phyloP scores from a whole-genome alignment of 1,140 invertebrate genomes.

The Antheraea mylitta region DNA sequence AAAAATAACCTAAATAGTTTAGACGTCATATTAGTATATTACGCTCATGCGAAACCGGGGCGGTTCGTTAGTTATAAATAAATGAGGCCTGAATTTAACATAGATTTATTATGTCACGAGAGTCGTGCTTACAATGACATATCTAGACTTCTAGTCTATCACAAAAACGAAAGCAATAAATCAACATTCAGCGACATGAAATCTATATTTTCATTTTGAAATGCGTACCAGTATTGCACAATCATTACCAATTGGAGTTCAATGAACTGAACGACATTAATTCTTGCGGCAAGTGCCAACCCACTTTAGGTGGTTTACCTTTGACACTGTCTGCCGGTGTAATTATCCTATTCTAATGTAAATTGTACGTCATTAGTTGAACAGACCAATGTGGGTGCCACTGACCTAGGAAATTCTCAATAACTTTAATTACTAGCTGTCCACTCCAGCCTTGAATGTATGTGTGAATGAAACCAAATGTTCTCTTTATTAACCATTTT shows the following conservation, averaged over 20 bases:
- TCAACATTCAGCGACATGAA: neutral
- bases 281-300: neutral
- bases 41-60: no score
- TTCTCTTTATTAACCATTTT: no score
- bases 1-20: no score
- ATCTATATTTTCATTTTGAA: neutral
- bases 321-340: neutral
- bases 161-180: neutral
- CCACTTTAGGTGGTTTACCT: slow-evolving; percentile 7
- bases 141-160: neutral
- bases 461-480: no score
- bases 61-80: no score
- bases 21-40: no score
- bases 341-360: neutral
- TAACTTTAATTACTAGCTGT: neutral
- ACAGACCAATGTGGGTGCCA: neutral
- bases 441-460: no score
- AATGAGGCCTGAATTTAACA: neutral
- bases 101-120: neutral
- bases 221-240: neutral
- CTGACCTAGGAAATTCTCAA: neutral
- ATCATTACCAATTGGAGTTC: neutral
- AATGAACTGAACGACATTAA: neutral
- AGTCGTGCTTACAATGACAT: neutral
- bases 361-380: neutral